phyloP scores from a whole-genome alignment of 1,140 invertebrate species.

The Listronotus oregonensis region DNA sequence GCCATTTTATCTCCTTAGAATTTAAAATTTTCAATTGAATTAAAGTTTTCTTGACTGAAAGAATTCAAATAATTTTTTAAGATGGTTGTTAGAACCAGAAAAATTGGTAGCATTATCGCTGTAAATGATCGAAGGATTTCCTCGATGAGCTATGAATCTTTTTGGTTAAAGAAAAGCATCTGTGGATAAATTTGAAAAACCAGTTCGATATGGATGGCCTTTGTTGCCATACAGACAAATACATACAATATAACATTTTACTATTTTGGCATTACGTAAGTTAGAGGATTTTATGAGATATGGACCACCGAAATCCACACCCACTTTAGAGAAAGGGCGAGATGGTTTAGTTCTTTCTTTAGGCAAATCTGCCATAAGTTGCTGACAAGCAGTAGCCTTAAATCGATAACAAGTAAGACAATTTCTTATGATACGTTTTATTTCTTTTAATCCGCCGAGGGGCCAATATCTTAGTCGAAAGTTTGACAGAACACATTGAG shows the following conservation, averaged over 20 bases:
- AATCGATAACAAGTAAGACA: conserved; percentile 30
- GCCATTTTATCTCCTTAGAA: no score
- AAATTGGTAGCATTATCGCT: no score
- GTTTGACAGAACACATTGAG: conserved; percentile 20
- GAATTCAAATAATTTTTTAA: no score
- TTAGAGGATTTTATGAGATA: conserved; percentile 15
- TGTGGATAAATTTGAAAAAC: conserved; percentile 49
- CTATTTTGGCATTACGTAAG: conserved; percentile 26
- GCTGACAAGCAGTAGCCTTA: not conserved
- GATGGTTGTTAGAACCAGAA: no score
- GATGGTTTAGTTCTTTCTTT: not conserved
- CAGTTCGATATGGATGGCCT: conserved; percentile 58
- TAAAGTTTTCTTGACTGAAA: no score
- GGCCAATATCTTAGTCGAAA: conserved; percentile 32
- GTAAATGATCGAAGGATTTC: conserved; percentile 18
- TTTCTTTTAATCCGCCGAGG: conserved; percentile 8
- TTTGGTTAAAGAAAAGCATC: conserved; percentile 53
- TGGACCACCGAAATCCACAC: conserved; percentile 36
- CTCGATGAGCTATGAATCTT: no score
- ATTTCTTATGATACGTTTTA: conserved; percentile 19
- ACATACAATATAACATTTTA: conserved; percentile 54
- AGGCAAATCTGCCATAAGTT: conserved; percentile 11
- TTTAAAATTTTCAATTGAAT: no score
- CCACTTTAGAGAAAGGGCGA: conserved; percentile 17
- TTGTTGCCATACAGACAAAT: conserved; percentile 52